Evolutionary conservation across 2,888 invertebrate species (phyloP), one percentile per base, ranked within the genome.

Genomic region (Pyrrhia umbra): DNA sequence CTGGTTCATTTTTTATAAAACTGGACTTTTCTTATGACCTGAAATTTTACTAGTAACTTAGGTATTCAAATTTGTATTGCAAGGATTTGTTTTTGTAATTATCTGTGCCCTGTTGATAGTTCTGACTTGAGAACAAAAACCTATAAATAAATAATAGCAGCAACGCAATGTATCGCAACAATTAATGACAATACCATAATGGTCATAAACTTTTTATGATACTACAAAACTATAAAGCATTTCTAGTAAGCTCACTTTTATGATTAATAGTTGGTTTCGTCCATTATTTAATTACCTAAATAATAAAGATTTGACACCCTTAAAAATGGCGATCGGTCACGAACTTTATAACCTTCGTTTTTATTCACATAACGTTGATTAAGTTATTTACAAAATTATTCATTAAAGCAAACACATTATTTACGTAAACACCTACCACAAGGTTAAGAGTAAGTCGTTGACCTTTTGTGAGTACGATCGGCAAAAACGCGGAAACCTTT

Each of bases 381-480:
- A 52, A 54, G 27, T 73, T 66, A 73, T 58, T 66, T 43, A 46
- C 50, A 9, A 54, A 66, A 49, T 49, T 49, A 45, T 45, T 57
- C 30, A 18, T 16, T 30, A 8, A 40, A 40, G 39, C 23, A 2
- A 52, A 58, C 58, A 66, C 43, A 43, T 58, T 34, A 45, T 25
- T 45, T 27, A n/a, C 43, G 27, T 47, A 50, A 66, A 59, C 49
- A 50, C 13, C 9, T 42, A n/a, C 9, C 1, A 16, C 43, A 45
- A 54, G 59, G 68, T 54, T 73, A 18, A 8, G 21, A 13, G 8
- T 2, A 5, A 20, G 59, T 67, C 68, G 13, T 37, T 54, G 49
- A 54, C 43, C 74, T 49, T 40, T 47, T 39, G n/a, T 27, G 0
- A 18, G 34, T 1, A 40, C 39, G 2, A 18, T 39, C 1, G 8